Evolutionary conservation across 2,888 invertebrate genomes (phyloP).

Genomic region (Cryptus viduatorius): DNA sequence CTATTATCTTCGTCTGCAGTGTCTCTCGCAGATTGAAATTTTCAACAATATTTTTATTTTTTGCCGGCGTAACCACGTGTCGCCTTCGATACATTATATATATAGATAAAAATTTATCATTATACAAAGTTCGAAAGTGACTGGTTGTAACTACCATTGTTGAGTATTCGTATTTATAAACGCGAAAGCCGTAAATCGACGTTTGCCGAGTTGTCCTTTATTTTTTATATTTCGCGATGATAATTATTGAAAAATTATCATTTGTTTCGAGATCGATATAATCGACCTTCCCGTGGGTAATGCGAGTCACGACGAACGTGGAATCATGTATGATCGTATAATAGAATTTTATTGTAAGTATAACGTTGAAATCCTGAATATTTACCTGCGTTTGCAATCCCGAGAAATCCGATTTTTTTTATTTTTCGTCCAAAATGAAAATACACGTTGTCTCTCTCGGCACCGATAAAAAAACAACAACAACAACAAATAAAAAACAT

Average conservation of each 20-base stretch:
- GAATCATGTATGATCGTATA: slow-evolving; percentile 43
- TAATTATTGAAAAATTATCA: slow-evolving; percentile 35
- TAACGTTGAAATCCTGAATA: slow-evolving; percentile 65
- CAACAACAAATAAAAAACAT: slow-evolving; percentile 12
- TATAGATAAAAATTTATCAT: slow-evolving; percentile 53
- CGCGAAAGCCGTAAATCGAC: slow-evolving; percentile 42
- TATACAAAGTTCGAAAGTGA: slow-evolving; percentile 47
- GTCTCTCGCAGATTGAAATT: slow-evolving; percentile 12
- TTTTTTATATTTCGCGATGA: slow-evolving; percentile 36
- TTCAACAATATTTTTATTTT: slow-evolving; percentile 53
- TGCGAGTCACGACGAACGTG: slow-evolving; percentile 27
- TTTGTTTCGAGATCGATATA: slow-evolving; percentile 12
- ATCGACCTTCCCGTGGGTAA: slow-evolving; percentile 45
- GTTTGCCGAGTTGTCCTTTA: slow-evolving; percentile 21
- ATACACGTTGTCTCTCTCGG: slow-evolving; percentile 44
- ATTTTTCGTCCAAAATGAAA: slow-evolving; percentile 32
- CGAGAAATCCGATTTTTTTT: slow-evolving; percentile 31
- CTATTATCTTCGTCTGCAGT: slow-evolving; percentile 18
- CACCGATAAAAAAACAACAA: slow-evolving; percentile 1
- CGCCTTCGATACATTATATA: slow-evolving; percentile 55
- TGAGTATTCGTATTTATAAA: slow-evolving; percentile 65
- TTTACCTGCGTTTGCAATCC: slow-evolving; percentile 60
- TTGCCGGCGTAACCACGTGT: slow-evolving; percentile 42
- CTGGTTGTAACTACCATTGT: slow-evolving; percentile 56
- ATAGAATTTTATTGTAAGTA: slow-evolving; percentile 53